Base-by-base conservation (phyloP, 92 coral and sea anemone species). In the Scolanthus callimorphus region DNA sequence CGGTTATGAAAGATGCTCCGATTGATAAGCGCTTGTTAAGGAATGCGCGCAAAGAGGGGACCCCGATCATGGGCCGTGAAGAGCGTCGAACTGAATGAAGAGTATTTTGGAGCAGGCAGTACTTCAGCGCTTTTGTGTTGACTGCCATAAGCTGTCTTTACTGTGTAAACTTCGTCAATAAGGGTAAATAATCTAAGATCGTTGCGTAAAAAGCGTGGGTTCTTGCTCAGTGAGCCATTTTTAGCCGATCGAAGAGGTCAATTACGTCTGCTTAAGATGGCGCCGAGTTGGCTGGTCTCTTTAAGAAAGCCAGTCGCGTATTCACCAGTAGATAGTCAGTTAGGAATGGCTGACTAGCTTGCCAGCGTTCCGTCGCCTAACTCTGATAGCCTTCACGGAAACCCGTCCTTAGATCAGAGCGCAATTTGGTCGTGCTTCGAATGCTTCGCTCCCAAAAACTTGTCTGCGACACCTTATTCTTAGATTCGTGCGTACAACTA, bases 1-100 rank as follows among this genome's bases (percentile, higher is more conserved):
- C 45, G 89, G 81, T 81, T 73, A 82, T 77, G 95, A 86, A 86
- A 86, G 95, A 86, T 86, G 89, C 85, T 62, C 70, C 71, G 62
- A 47, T 49, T 51, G 95, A 86, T 86, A 86, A 86, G 85, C 76
- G 66, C 28, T 11, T 27, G 24, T 21, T 39, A 9, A 10, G 52
- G 62, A 23, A 31, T 55, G 48, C 57, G 31, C 57, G 71, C 34
- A n/a, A n/a, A 34, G 8, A 34, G 15, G 67, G 46, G 80, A 52
- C 73, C 58, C 85, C 65, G 57, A 54, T 47, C 65, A 73, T 60
- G 60, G 55, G 59, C 62, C 57, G 49, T 67, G 67, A 81, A 67
- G 49, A 70, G 43, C 29, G 49, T 39, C 73, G 73, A 81, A 81
- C 74, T 81, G 73, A 59, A 62, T n/a, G n/a, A n/a, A n/a, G n/a